phyloP scores from a whole-genome alignment of 2,888 invertebrate species.

The Sphecodes monilicornis region DNA sequence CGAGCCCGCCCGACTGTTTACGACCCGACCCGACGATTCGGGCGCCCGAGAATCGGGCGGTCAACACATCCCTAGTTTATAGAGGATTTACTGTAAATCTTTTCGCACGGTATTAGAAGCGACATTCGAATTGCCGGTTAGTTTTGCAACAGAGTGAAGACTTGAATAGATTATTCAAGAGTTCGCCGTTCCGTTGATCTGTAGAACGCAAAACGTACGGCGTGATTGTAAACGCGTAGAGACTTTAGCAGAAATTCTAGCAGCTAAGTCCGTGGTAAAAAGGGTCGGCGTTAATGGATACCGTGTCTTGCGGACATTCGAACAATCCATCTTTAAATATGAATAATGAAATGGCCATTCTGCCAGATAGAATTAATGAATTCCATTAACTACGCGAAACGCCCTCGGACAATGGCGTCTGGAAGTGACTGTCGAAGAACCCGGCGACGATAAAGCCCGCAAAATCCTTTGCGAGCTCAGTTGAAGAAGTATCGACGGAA shows the following conservation, averaged over 20 bases:
- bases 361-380: constrained; percentile 38
- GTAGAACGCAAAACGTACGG: background rate
- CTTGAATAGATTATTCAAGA: background rate
- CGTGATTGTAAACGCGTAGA: background rate
- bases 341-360: constrained; percentile 45
- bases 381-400: constrained; percentile 30
- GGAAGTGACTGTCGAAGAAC: constrained; percentile 11
- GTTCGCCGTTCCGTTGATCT: background rate
- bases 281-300: constrained; percentile 42
- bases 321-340: constrained; percentile 53
- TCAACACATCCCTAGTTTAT: too few species aligned
- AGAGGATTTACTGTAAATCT: too few species aligned
- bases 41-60: too few species aligned
- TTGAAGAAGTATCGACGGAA: background rate
- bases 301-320: constrained; percentile 26
- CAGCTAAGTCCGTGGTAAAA: constrained; percentile 13
- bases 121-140: too few species aligned
- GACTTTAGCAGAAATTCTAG: constrained; percentile 21
- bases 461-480: constrained; percentile 6
- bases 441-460: background rate
- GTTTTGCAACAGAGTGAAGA: too few species aligned
- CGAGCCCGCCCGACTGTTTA: too few species aligned
- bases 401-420: constrained; percentile 2
- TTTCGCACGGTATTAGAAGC: too few species aligned
- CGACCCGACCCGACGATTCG: too few species aligned